Conservation (phyloP, 2,888 invertebrate species). For the Deilephila porcellus region DNA sequence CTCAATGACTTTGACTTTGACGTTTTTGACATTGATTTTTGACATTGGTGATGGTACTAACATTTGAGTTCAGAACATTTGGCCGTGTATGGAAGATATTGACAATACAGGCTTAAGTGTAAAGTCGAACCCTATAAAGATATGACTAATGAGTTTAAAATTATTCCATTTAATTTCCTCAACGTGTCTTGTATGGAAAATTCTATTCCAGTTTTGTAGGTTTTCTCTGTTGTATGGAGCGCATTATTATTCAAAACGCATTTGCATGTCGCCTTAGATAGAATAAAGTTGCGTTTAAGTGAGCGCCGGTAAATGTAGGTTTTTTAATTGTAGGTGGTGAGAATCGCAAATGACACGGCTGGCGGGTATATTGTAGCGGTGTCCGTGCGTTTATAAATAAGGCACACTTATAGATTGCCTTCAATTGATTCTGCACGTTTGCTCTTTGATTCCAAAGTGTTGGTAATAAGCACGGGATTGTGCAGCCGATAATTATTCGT, state of each 20-base stretch:
- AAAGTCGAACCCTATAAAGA: not conserved
- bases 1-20: too few relatives aligned
- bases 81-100: too few relatives aligned
- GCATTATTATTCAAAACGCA: slow-evolving; percentile 66
- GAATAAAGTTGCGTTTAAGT: slow-evolving; percentile 44
- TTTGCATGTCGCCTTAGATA: slow-evolving; percentile 59
- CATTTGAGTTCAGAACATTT: too few relatives aligned
- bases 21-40: too few relatives aligned
- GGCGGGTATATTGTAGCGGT: not conserved
- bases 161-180: slow-evolving; percentile 43
- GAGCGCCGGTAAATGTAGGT: not conserved
- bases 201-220: slow-evolving; percentile 44
- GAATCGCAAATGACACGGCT: not conserved
- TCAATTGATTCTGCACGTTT: not conserved
- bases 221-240: slow-evolving; percentile 55
- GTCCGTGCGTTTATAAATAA: not conserved
- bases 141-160: not conserved
- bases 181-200: slow-evolving; percentile 32
- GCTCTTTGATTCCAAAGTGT: not conserved
- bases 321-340: slow-evolving; percentile 14
- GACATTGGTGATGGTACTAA: too few relatives aligned
- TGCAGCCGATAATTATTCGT: too few relatives aligned
- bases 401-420: not conserved
- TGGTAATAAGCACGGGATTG: not conserved
- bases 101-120: not conserved